These are phyloP conservation scores for Harmothoe impar DNA, from an alignment of 2,888 invertebrate genomes.

Conservation along the genomic window DNA sequence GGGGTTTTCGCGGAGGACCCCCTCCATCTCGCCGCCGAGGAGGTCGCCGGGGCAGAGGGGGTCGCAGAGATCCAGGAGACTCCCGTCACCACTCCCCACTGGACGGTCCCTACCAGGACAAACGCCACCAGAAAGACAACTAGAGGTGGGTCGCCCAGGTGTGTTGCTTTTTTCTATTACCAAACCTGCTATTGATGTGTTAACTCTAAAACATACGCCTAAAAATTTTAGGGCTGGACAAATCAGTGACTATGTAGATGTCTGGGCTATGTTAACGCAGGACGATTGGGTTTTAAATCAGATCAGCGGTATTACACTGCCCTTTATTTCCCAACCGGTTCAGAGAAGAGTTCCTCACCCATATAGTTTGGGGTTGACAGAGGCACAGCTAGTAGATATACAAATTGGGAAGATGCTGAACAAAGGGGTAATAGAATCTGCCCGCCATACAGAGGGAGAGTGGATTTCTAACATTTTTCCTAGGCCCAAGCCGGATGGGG, in stretches of 20 bases:
- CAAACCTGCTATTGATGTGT: neutral
- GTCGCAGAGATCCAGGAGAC: neutral
- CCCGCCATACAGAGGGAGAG: neutral
- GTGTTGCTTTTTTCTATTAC: neutral
- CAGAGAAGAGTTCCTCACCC: too few species aligned
- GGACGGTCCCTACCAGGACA: neutral
- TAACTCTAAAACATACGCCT: neutral
- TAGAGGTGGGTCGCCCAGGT: neutral
- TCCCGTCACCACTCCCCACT: too few species aligned
- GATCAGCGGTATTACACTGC: neutral
- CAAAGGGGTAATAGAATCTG: neutral
- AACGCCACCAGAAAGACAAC: neutral
- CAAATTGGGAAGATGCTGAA: too few species aligned
- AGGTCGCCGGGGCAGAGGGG: neutral
- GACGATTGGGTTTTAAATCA: neutral
- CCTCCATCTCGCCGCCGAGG: too few species aligned
- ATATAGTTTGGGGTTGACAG: too few species aligned
- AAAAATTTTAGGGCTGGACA: slow-evolving; percentile 6
- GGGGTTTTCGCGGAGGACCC: too few species aligned
- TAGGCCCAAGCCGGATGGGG: too few species aligned
- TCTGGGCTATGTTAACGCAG: neutral
- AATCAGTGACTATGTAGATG: neutral
- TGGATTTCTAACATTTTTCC: too few species aligned
- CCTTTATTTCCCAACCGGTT: neutral
- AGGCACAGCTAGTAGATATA: neutral